phyloP scores from a whole-genome alignment of 1,140 invertebrate species.

The Orchestia grillus region DNA sequence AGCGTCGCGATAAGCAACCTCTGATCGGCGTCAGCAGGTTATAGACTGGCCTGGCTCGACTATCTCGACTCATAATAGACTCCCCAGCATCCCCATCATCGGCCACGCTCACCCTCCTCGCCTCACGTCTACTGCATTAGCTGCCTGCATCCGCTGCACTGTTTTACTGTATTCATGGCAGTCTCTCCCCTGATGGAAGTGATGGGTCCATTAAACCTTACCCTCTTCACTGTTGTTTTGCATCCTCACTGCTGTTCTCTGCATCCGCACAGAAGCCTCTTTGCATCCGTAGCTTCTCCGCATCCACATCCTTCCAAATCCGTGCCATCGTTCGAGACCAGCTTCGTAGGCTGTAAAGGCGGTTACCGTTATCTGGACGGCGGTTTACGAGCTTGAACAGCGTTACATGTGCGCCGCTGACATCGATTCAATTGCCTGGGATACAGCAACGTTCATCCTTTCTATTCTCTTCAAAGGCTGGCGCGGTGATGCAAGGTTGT shows the following conservation, averaged over 20 bases:
- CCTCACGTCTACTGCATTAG: neutral
- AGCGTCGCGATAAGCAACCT: neutral
- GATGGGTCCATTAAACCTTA: neutral
- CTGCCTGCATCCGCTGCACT: neutral
- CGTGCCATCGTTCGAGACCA: neutral
- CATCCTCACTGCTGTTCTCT: neutral
- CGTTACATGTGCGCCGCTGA: neutral
- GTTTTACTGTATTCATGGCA: neutral
- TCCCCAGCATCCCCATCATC: neutral
- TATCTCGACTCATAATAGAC: neutral
- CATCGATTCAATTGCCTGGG: slow-evolving; percentile 6
- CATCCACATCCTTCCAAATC: neutral
- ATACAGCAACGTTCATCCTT: neutral
- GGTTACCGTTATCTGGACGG: neutral
- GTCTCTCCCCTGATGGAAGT: neutral
- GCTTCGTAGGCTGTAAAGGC: neutral
- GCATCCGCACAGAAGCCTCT: neutral
- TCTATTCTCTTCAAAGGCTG: slow-evolving; percentile 7
- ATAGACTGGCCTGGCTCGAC: neutral
- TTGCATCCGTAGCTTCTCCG: neutral
- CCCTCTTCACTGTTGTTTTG: neutral
- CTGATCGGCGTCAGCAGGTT: neutral
- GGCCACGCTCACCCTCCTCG: no score
- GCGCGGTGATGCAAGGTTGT: neutral
- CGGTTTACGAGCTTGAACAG: neutral